Conservation (phyloP, 2,888 invertebrate species). For the Corbicula japonica region DNA sequence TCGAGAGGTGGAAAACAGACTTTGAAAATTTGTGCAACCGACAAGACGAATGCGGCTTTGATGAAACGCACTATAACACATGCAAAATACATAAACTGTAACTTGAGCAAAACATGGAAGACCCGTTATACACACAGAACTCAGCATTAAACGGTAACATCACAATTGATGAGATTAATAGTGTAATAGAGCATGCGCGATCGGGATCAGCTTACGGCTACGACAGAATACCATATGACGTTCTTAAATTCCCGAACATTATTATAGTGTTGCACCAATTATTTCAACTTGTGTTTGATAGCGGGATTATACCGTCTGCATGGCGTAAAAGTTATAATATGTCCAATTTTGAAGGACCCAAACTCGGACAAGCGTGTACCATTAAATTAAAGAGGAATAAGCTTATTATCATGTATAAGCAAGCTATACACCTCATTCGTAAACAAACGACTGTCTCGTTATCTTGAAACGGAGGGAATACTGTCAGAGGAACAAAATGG, state of each 20-base stretch:
- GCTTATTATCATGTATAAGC: slow-evolving; percentile 1
- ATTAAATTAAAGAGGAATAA: neutral
- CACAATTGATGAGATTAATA: neutral
- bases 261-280: neutral
- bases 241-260: neutral
- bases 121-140: slow-evolving; percentile 4
- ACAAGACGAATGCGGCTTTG: neutral
- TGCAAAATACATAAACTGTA: neutral
- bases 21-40: neutral
- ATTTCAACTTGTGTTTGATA: neutral
- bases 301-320: neutral
- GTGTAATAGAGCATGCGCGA: neutral
- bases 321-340: neutral
- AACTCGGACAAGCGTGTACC: neutral
- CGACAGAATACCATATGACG: neutral
- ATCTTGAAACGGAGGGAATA: no score
- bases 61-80: neutral
- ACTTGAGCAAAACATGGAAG: neutral
- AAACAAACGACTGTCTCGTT: no score
- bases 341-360: slow-evolving; percentile 1
- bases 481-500: no score
- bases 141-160: neutral
- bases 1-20: no score
- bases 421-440: neutral
- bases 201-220: neutral